A percentile compares a stretch with the other conserved stretches of the same genome.
phyloP scores from a whole-genome alignment of 1,140 invertebrate genomes.

The Sminthurinus signatus region DNA sequence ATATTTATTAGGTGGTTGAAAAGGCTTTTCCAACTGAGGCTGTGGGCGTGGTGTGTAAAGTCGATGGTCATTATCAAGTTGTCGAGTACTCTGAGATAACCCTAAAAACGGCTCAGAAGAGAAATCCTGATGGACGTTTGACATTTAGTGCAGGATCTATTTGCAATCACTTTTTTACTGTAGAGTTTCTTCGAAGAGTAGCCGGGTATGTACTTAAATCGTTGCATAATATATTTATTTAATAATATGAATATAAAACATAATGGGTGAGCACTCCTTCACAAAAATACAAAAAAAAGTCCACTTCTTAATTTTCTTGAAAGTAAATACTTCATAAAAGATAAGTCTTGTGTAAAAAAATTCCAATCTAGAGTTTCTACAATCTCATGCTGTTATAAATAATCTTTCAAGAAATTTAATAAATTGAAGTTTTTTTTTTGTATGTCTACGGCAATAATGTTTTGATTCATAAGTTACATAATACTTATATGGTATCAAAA shows the following conservation, averaged over 20 bases:
- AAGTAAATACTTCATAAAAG: no score
- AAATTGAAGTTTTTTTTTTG: no score
- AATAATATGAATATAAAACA: background rate
- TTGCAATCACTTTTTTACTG: constrained; percentile 95
- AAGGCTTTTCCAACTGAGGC: constrained; percentile 86
- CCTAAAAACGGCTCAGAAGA: constrained; percentile 70
- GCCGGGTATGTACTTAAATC: constrained; percentile 52
- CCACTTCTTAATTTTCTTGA: no score
- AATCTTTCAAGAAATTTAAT: no score
- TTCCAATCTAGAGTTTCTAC: no score
- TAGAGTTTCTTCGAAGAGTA: constrained; percentile 66
- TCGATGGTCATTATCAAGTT: constrained; percentile 80
- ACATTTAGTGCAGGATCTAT: constrained; percentile 94
- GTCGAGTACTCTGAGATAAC: constrained; percentile 98
- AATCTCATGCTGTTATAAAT: no score
- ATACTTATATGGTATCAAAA: no score
- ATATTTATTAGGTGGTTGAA: constrained; percentile 63
- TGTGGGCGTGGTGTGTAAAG: constrained; percentile 90
- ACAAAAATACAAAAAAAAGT: no score
- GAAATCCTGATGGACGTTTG: constrained; percentile 69
- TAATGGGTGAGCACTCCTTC: background rate
- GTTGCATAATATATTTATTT: background rate
- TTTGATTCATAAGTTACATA: no score
- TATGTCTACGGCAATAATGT: no score
- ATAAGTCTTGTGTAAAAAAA: no score